Base-by-base conservation (phyloP, 2,888 invertebrate genomes). In the Rhorus exstirpatorius region DNA sequence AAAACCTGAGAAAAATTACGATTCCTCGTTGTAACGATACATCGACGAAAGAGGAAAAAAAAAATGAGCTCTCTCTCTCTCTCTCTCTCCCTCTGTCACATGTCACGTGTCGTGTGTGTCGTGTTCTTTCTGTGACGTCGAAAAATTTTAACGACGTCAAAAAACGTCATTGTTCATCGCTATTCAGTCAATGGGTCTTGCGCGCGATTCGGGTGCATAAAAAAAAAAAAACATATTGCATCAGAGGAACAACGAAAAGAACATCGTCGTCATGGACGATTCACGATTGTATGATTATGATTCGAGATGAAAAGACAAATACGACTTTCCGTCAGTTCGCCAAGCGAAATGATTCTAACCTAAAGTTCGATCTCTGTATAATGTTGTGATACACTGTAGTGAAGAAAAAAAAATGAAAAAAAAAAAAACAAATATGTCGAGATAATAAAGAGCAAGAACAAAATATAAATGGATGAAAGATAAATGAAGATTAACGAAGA, bases 301-400 rank as follows among this genome's bases (percentile, higher is more conserved):
- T 79, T 67, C 67, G 61, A 75, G 44, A 75, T 70, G 65, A 76
- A 82, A 68, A 63, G 44, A 80, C n/a, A n/a, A 79, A 80, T 74
- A 80, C 65, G 75, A 82, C 82, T 80, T 80, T 74, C 79, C 71
- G 82, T 83, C 81, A 84, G 77, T 84, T 88, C 85, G 84, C 84
- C 84, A 85, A 79, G 85, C 86, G 87, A 83, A 87, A 83, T 85
- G 86, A 87, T 86, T 88, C 86, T 87, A n/a, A 87, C 85, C 87
- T 88, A 88, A 90, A 89, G 90, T 90, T 90, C 90, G 90, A 90
- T 90, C 87, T 89, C 86, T 89, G 86, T 88, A 87, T 89, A 88
- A 88, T 88, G 88, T 90, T 90, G 90, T 90, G 90, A 90, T 90
- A 90, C 89, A 87, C 87, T 88, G 87, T 89, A 90, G 86, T 86